These are phyloP conservation scores for Picus viridis DNA, from an alignment of 2,797 vertebrate genomes.

Conservation along the genomic window DNA sequence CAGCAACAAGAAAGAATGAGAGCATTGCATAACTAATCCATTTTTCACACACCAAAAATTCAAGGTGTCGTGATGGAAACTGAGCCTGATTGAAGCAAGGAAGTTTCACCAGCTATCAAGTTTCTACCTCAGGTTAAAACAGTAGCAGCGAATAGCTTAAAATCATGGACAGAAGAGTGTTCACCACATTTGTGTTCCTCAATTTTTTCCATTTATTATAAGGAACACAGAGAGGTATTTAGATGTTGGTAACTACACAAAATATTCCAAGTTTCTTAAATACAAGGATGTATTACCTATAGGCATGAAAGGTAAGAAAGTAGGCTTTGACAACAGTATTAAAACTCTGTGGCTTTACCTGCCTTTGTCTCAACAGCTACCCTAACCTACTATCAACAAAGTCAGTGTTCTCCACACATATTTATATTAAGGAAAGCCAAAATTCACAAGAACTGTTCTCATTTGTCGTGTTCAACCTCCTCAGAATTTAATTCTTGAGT, in stretches of 20 bases:
- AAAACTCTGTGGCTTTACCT: neutral
- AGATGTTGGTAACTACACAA: neutral
- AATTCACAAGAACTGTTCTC: neutral
- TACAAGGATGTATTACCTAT: rapidly evolving
- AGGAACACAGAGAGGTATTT: neutral
- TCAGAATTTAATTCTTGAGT: neutral
- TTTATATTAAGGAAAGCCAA: neutral
- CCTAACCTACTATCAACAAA: neutral
- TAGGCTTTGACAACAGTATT: neutral
- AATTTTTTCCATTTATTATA: neutral
- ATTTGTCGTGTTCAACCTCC: neutral
- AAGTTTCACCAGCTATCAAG: neutral
- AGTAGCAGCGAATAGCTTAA: neutral
- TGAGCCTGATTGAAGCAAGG: neutral
- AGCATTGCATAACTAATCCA: neutral
- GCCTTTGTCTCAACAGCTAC: neutral
- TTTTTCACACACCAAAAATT: neutral
- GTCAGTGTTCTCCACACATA: neutral
- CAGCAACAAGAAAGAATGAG: neutral
- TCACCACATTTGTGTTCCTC: neutral
- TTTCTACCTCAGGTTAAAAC: neutral
- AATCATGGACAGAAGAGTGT: neutral
- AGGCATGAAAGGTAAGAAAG: neutral
- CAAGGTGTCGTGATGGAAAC: neutral
- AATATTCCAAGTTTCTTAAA: neutral